Evolutionary conservation across 2,888 invertebrate genomes (phyloP), one percentile per base, ranked within the genome.

Genomic region (Germaria angustata): DNA sequence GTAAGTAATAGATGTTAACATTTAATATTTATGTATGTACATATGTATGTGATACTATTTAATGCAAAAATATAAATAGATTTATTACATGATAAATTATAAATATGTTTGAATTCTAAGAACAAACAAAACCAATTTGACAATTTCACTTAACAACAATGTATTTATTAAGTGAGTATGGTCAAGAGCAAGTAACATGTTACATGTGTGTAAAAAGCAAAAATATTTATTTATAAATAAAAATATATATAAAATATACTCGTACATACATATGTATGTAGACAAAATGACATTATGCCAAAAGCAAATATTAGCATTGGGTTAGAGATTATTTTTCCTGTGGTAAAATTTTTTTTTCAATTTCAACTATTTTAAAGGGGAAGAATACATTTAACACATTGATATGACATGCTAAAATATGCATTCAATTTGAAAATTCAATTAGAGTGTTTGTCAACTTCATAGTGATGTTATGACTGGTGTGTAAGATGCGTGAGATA

Each of bases 401-500:
- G 24, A 22, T 49, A 49, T 15, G 36, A 28, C 6, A 15, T 15
- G 15, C 1, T 34, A 15, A 1, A 39, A 41, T 63, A 63, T 73
- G 32, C 61, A 36, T 44, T 75, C n/a, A n/a, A n/a, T n/a, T n/a
- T 9, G 41, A 24, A 34, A 28, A 15, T 65, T 44, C 17, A 63
- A 17, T 59, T 46, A 17, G 1, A 17, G n/a, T 59, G 49, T 75
- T 75, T 75, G 63, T 65, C 55, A 55, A 75, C 73, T 34, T 11
- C 15, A 4, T 22, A 34, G 22, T 34, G 24, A 22, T 20, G 8
- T 13, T 17, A 15, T 15, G 51, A n/a, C 15, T 53, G 22, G 13
- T 28, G 2, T 41, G 4, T 69, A 49, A 68, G 39, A 68, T 44
- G 39, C 68, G 76, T 77, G 68, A 61, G 41, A 61, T 65, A 65